phyloP scores from a whole-genome alignment of 1,140 invertebrate genomes.

The Drosophila cardini region DNA sequence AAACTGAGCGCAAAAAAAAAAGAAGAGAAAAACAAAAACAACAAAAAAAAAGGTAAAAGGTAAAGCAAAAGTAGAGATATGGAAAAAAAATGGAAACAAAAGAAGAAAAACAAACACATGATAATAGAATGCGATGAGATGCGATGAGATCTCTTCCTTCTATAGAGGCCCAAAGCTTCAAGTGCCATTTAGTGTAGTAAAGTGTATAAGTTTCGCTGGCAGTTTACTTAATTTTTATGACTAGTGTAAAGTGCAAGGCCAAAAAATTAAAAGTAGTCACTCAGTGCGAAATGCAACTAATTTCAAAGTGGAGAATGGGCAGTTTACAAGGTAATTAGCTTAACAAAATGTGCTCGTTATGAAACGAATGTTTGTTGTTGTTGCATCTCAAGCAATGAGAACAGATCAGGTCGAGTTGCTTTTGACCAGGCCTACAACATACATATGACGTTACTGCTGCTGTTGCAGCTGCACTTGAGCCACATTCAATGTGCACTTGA shows the following conservation, averaged over 20 bases:
- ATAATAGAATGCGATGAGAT: constrained; percentile 46
- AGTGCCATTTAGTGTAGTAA: constrained; percentile 14
- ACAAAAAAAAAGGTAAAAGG: background rate
- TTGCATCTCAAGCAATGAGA: constrained; percentile 34
- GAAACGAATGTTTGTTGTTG: constrained; percentile 41
- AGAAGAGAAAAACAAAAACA: constrained; percentile 11
- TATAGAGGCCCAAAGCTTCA: constrained; percentile 41
- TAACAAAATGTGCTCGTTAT: constrained; percentile 4
- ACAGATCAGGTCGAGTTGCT: background rate
- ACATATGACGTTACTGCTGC: constrained; percentile 40
- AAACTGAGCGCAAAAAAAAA: constrained; percentile 9
- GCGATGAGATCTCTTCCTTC: constrained; percentile 3
- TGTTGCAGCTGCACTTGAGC: constrained; percentile 71
- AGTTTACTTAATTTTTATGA: constrained; percentile 26
- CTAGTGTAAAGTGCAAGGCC: constrained; percentile 61
- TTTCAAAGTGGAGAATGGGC: constrained; percentile 10
- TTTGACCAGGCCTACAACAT: constrained; percentile 16
- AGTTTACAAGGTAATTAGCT: constrained; percentile 43
- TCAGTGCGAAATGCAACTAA: constrained; percentile 19
- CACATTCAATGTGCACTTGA: constrained; percentile 76
- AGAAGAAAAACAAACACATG: constrained; percentile 41
- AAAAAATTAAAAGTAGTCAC: background rate
- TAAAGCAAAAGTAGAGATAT: no score
- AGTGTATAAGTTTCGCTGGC: constrained; percentile 37
- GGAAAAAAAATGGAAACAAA: no score